Evolutionary conservation across 2,888 invertebrate species (phyloP).

Genomic region (Agrotis ipsilon): DNA sequence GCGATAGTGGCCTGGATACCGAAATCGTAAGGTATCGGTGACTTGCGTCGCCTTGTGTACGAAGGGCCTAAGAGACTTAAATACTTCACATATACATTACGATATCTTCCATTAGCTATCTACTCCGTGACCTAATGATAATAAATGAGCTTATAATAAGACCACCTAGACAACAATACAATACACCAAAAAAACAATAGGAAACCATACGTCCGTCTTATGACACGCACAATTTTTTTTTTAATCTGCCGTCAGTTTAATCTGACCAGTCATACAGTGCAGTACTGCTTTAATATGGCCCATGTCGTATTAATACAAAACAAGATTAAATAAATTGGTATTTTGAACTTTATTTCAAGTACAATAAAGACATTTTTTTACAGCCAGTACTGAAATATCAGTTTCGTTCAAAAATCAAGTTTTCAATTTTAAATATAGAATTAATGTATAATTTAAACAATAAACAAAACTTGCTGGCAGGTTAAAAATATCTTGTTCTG

Average conservation of each 20-base stretch:
- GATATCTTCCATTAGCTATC: conserved; percentile 16
- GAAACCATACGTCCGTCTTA: conserved; percentile 11
- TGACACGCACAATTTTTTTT: conserved; percentile 5
- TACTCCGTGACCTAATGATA: conserved; percentile 11
- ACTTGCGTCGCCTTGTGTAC: no score
- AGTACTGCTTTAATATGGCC: conserved; percentile 8
- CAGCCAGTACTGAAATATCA: no score
- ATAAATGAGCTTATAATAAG: conserved; percentile 4
- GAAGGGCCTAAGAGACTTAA: no score
- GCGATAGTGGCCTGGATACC: no score
- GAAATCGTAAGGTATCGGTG: no score
- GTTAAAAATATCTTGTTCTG: background rate
- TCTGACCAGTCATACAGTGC: conserved; percentile 22
- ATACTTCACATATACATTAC: conserved; percentile 3
- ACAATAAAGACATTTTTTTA: no score
- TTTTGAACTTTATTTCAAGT: background rate
- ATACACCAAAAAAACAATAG: conserved; percentile 20
- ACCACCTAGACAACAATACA: conserved; percentile 3
- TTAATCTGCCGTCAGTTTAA: background rate
- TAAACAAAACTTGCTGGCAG: background rate
- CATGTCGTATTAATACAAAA: background rate
- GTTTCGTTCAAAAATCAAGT: no score
- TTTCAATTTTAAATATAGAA: background rate
- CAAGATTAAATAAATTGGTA: background rate
- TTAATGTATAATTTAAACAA: background rate